phyloP scores from a whole-genome alignment of 1,140 invertebrate species.

The Drosophila santomea region DNA sequence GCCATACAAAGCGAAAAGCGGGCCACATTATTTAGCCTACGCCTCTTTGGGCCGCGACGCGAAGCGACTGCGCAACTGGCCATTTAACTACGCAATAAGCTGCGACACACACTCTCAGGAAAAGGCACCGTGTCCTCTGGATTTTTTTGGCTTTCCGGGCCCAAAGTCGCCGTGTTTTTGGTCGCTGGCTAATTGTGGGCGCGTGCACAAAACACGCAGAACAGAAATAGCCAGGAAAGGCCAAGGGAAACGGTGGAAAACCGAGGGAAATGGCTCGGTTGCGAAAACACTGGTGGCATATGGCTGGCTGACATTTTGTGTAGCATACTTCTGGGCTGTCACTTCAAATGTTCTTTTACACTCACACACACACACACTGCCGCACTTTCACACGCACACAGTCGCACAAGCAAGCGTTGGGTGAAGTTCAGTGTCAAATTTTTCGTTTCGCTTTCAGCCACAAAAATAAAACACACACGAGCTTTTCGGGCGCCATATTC shows the following conservation, averaged over 20 bases:
- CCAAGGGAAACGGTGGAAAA: conserved; percentile 8
- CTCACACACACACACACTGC: conserved; percentile 7
- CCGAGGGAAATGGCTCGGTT: not conserved
- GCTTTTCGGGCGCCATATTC: conserved; percentile 39
- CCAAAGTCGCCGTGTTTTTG: conserved; percentile 8
- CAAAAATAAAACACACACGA: conserved; percentile 40
- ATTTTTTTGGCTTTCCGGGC: conserved; percentile 11
- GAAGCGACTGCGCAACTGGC: not conserved
- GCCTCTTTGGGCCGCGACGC: not conserved
- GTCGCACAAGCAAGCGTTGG: conserved; percentile 15
- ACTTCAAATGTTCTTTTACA: conserved; percentile 41
- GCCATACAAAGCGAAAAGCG: conserved; percentile 2
- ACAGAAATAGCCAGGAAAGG: conserved; percentile 21
- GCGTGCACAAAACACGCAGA: conserved; percentile 24
- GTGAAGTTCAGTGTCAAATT: conserved; percentile 81
- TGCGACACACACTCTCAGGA: conserved; percentile 16
- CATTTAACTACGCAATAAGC: conserved; percentile 65
- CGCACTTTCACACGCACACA: conserved; percentile 7
- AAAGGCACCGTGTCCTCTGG: not conserved
- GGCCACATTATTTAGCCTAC: conserved; percentile 36
- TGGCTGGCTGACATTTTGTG: conserved; percentile 60
- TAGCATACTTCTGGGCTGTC: conserved; percentile 51
- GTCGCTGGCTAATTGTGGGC: conserved; percentile 16
- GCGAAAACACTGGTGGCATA: conserved; percentile 47
- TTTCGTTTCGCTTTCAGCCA: conserved; percentile 66